Evolutionary conservation across 2,797 vertebrate species (phyloP).

Genomic region (Spinus pinus): DNA sequence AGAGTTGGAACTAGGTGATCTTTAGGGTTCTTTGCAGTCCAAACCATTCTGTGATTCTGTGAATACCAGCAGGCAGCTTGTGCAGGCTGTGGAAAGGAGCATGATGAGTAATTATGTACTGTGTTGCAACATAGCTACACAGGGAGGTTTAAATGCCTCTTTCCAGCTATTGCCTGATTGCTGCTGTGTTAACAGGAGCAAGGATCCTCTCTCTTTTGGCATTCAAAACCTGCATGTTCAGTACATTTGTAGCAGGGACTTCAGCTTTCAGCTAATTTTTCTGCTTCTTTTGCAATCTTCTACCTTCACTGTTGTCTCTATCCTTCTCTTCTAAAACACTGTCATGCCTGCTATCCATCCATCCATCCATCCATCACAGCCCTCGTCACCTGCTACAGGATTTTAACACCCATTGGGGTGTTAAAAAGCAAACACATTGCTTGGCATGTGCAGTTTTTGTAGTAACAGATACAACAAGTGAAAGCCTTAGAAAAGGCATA

Average conservation of each 20-base stretch:
- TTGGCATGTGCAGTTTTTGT: background rate
- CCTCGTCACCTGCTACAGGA: background rate
- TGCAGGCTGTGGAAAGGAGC: background rate
- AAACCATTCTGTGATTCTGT: background rate
- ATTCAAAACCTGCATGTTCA: background rate
- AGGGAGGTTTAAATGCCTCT: constrained; percentile 1
- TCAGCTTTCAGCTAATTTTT: background rate
- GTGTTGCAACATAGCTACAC: background rate
- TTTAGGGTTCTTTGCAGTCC: background rate
- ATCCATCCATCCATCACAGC: background rate
- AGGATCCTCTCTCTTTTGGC: background rate
- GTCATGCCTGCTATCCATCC: background rate
- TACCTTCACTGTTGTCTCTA: background rate
- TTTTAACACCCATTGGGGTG: background rate
- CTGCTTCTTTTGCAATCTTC: background rate
- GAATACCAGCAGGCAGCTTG: background rate
- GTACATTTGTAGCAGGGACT: background rate
- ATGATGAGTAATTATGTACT: background rate
- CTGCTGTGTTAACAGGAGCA: background rate
- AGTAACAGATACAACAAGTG: background rate
- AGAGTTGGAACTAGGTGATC: background rate
- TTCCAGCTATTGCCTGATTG: constrained; percentile 4
- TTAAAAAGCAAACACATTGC: background rate
- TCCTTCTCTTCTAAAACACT: background rate
- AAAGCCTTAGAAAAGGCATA: background rate